Evolutionary conservation across 64 coral and sea anemone genomes (phyloP).

Genomic region (Acropora yongei): DNA sequence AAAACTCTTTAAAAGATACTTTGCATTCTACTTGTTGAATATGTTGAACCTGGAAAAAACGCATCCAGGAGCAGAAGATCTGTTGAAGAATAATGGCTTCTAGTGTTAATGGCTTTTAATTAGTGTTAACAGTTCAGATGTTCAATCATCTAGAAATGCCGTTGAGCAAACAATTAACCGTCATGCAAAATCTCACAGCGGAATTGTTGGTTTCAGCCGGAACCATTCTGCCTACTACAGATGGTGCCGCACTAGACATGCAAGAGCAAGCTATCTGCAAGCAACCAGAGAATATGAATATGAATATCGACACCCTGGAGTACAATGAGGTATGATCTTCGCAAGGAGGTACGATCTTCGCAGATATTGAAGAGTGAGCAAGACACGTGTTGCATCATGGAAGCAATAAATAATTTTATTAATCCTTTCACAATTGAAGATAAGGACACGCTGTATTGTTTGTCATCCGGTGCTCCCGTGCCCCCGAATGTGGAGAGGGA

Average conservation of each 20-base stretch:
- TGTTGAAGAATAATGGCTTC: constrained; percentile 36
- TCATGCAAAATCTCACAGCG: constrained; percentile 26
- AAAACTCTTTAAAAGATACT: too few species aligned
- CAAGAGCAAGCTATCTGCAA: constrained; percentile 22
- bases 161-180: constrained; percentile 52
- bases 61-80: not conserved
- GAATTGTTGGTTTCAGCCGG: constrained; percentile 25
- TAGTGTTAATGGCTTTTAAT: too few species aligned
- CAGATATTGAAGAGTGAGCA: too few species aligned
- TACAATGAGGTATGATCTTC: too few species aligned
- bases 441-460: too few species aligned
- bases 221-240: too few species aligned
- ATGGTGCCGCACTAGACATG: too few species aligned
- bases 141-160: constrained; percentile 44
- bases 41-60: too few species aligned
- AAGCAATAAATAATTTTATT: too few species aligned
- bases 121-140: constrained; percentile 30
- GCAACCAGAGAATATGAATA: not conserved
- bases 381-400: too few species aligned
- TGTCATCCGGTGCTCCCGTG: not conserved
- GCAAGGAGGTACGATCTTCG: not conserved
- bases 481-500: too few species aligned
- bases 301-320: not conserved
- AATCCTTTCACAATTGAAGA: constrained; percentile 40
- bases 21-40: too few species aligned